phyloP scores from a whole-genome alignment of 2,797 vertebrate genomes.

The Clamator glandarius region DNA sequence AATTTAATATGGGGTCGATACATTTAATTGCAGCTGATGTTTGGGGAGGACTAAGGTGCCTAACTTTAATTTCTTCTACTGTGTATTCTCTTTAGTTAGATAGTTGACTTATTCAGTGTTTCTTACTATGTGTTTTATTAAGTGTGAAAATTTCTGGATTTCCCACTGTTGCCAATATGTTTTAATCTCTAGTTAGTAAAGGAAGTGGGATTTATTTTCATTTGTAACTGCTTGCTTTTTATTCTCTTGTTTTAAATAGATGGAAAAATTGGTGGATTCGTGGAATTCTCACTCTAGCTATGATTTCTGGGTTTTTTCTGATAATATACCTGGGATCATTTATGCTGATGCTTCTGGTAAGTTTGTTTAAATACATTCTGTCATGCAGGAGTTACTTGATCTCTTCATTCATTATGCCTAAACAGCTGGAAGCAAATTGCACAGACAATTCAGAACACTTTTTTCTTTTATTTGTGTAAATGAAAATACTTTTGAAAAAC shows the following conservation, averaged over 20 bases:
- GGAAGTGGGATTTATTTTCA: background rate
- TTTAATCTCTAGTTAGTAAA: background rate
- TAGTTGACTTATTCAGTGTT: background rate
- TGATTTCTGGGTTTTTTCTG: constrained; percentile 92
- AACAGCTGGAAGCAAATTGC: background rate
- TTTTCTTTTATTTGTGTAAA: background rate
- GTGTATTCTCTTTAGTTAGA: background rate
- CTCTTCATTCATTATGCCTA: background rate
- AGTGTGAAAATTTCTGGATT: background rate
- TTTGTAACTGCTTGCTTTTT: background rate
- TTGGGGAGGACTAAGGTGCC: background rate
- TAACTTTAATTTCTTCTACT: background rate
- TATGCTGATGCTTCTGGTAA: constrained; percentile 88
- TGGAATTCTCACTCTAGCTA: constrained; percentile 92
- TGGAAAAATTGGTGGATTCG: constrained; percentile 99
- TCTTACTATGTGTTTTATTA: background rate
- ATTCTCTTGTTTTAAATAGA: constrained; percentile 71
- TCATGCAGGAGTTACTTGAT: background rate
- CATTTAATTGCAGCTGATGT: background rate
- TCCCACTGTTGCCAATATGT: background rate
- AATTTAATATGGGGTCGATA: background rate
- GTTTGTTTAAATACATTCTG: constrained; percentile 23
- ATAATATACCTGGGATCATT: constrained; percentile 94
- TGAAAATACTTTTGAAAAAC: background rate
- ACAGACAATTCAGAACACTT: background rate